Evolutionary conservation across 2,797 vertebrate genomes (phyloP).

Genomic region (Malacoraja senta): DNA sequence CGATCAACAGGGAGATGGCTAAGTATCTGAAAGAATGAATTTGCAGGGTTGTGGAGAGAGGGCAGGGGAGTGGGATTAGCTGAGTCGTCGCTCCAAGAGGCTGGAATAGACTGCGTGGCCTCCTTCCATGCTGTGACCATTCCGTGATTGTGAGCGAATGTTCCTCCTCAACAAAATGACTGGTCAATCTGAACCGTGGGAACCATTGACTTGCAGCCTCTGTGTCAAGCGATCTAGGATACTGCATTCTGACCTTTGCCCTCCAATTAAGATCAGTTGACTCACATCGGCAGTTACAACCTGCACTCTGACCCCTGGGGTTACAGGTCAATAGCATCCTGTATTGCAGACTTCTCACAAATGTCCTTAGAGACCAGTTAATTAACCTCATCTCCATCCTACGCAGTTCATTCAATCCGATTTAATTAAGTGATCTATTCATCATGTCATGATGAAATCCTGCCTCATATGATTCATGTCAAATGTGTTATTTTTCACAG

Average conservation of each 20-base stretch:
- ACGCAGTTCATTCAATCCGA: neutral
- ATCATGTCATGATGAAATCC: conserved; percentile 2
- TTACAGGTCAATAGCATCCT: neutral
- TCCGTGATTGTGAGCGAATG: neutral
- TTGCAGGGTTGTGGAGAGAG: no score
- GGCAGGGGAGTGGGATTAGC: no score
- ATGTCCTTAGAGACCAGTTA: neutral
- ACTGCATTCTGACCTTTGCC: neutral
- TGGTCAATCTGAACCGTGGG: neutral
- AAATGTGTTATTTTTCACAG: neutral
- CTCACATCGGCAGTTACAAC: neutral
- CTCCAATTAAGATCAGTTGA: conserved; percentile 20
- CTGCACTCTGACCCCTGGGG: neutral
- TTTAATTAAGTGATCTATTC: neutral
- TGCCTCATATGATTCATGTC: neutral
- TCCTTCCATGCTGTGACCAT: no score
- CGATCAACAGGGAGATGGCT: no score
- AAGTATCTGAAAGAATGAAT: no score
- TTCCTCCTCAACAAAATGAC: neutral
- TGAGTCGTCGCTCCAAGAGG: no score
- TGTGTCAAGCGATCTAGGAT: neutral
- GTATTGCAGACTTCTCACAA: neutral
- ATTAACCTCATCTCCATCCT: neutral
- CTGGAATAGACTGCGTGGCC: no score
- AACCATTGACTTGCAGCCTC: neutral